These are phyloP conservation scores for Trypoxylus dichotomus DNA, from an alignment of 1,140 invertebrate genomes.

Conservation along the genomic window DNA sequence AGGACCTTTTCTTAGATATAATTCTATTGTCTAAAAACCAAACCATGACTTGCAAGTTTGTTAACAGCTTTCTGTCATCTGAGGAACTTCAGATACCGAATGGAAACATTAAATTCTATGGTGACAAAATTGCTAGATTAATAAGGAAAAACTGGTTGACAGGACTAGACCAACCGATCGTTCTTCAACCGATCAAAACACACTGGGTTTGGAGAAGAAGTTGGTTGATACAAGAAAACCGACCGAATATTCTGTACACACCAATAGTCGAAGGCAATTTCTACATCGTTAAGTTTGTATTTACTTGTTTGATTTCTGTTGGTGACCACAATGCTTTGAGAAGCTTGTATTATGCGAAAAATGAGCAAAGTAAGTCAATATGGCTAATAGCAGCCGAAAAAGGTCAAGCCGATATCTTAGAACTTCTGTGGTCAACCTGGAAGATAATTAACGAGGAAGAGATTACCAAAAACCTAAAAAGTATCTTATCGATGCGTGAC, in stretches of 20 bases:
- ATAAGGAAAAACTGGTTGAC: not conserved
- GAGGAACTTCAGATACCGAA: not conserved
- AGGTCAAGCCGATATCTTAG: not conserved
- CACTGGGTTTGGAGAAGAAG: not conserved
- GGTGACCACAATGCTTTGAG: not conserved
- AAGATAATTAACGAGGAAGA: not conserved
- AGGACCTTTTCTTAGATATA: not conserved
- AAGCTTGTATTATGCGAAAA: not conserved
- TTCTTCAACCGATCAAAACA: no score
- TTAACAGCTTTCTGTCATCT: not conserved
- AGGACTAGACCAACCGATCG: no score
- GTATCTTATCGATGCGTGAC: not conserved
- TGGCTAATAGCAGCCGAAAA: not conserved
- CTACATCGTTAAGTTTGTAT: not conserved
- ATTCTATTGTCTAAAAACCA: not conserved
- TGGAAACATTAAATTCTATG: not conserved
- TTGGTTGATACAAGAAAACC: not conserved
- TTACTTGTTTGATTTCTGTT: not conserved
- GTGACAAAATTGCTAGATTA: not conserved
- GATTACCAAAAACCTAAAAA: not conserved
- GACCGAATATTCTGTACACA: not conserved
- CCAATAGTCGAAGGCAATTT: not conserved
- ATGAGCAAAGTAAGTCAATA: not conserved
- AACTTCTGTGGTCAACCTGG: not conserved
- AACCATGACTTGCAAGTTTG: not conserved